Percentiles rank a stretch among this genome's conserved stretches.
Conservation (phyloP, 2,113 vertebrate species). For the Microtus richardsoni region DNA sequence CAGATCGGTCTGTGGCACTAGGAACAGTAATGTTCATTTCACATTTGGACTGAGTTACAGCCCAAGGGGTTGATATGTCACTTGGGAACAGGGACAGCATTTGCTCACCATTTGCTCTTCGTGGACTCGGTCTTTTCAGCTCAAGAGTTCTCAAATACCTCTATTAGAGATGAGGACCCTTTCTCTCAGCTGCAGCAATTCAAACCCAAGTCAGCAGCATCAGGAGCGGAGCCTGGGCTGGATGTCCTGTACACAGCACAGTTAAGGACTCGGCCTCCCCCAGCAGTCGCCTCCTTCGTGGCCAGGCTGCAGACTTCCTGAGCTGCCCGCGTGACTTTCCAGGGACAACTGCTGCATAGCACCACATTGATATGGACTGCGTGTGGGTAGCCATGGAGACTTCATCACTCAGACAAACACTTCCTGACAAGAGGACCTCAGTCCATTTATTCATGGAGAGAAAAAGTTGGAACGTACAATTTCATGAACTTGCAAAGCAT, state of each 20-base stretch:
- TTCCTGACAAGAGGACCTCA: neutral
- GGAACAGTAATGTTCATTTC: neutral
- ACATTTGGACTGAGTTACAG: neutral
- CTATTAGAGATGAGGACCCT: neutral
- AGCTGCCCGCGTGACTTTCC: fast-evolving
- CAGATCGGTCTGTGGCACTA: neutral
- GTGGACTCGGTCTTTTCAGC: neutral
- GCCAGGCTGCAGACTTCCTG: neutral
- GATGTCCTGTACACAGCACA: neutral
- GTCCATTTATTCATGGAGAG: neutral
- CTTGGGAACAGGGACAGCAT: neutral
- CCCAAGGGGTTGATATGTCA: neutral
- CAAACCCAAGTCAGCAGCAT: neutral
- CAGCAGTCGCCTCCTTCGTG: neutral
- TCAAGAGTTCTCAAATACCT: neutral
- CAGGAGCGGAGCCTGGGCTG: neutral
- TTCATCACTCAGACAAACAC: neutral
- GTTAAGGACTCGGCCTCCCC: neutral
- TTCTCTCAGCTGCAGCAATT: neutral
- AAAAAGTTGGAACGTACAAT: neutral
- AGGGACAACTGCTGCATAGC: fast-evolving
- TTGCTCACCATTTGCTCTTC: neutral
- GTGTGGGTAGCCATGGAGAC: neutral
- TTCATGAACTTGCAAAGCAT: neutral
- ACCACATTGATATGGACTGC: neutral